phyloP scores from a whole-genome alignment of 2,888 invertebrate species.

The Euclidia mi region DNA sequence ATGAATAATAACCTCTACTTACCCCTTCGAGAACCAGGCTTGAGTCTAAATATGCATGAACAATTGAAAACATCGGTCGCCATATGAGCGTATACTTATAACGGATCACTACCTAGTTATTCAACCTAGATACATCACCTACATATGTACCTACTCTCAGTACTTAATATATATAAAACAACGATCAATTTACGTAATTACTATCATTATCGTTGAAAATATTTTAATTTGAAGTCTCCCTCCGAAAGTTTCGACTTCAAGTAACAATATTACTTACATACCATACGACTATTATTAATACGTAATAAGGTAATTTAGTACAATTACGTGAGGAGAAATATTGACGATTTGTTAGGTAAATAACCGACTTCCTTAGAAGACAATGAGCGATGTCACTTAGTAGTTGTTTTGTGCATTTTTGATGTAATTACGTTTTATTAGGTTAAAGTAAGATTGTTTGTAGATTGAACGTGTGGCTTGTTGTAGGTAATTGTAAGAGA shows the following conservation, averaged over 20 bases:
- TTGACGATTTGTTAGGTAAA: constrained; percentile 57
- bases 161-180: not conserved
- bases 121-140: too few species aligned
- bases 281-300: constrained; percentile 44
- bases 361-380: constrained; percentile 50
- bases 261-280: constrained; percentile 17
- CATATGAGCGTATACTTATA: too few species aligned
- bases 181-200: not conserved
- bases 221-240: not conserved
- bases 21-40: too few species aligned
- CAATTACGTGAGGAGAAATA: constrained; percentile 58
- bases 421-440: constrained; percentile 22
- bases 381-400: constrained; percentile 15
- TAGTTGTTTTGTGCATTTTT: constrained; percentile 13
- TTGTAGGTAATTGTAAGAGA: not conserved
- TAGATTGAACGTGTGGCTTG: not conserved
- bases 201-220: constrained; percentile 1
- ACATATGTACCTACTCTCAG: too few species aligned
- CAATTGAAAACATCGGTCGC: too few species aligned
- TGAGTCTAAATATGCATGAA: too few species aligned
- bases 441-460: not conserved
- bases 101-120: too few species aligned
- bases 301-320: constrained; percentile 55
- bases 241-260: constrained; percentile 5
- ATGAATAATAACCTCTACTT: too few species aligned